A percentile compares a stretch with the other conserved stretches of the same genome.
phyloP scores from a whole-genome alignment of 2,888 invertebrate species.

The Ditula angustiorana region DNA sequence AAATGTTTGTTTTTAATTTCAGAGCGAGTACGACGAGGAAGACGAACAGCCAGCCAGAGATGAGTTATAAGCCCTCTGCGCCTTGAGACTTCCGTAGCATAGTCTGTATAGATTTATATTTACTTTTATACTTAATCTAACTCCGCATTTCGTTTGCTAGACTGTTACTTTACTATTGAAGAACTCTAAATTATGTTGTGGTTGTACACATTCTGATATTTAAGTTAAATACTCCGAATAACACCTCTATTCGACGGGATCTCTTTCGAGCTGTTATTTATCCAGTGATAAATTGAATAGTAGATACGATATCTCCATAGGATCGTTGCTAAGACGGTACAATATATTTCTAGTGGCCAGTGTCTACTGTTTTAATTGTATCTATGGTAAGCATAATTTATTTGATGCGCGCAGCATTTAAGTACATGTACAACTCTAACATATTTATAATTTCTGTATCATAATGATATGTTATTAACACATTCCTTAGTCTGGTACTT shows the following conservation, averaged over 20 bases:
- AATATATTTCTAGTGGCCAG: constrained; percentile 25
- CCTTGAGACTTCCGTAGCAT: constrained; percentile 77
- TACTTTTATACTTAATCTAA: constrained; percentile 69
- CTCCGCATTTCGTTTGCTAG: constrained; percentile 73
- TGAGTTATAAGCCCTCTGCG: constrained; percentile 88
- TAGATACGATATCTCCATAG: neutral
- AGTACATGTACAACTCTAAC: constrained; percentile 53
- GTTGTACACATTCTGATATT: constrained; percentile 43
- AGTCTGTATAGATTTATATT: constrained; percentile 78
- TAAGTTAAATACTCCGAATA: constrained; percentile 34
- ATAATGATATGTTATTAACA: constrained; percentile 66
- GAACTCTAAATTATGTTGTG: constrained; percentile 59
- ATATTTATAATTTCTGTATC: constrained; percentile 85
- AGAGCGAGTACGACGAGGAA: constrained; percentile 88
- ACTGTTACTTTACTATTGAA: constrained; percentile 60
- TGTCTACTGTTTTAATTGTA: constrained; percentile 50
- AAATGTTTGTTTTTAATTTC: constrained; percentile 46
- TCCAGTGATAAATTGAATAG: constrained; percentile 15
- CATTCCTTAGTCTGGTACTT: constrained; percentile 66
- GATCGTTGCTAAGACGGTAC: constrained; percentile 5
- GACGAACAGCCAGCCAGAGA: constrained; percentile 91
- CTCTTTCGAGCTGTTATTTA: neutral
- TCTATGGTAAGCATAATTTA: constrained; percentile 70
- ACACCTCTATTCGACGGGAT: neutral
- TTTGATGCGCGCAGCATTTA: constrained; percentile 51